Base-by-base conservation (phyloP, 2,888 invertebrate genomes). In the Sesia bembeciformis region DNA sequence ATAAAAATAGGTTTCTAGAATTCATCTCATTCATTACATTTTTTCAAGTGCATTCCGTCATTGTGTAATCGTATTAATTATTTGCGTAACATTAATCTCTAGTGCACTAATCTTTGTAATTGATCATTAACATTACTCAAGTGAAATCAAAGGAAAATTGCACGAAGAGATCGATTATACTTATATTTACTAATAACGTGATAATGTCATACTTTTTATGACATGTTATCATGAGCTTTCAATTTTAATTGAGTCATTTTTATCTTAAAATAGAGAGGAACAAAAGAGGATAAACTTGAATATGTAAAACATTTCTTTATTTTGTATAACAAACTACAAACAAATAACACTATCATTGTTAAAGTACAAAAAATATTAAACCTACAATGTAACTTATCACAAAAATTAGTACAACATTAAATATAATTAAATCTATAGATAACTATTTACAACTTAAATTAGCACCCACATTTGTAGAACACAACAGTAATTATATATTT, bases 111-210 rank as follows among this genome's bases (percentile, higher is more conserved):
- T 66, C 65, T 65, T 52, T 62, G 62, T 61, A 63, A 63, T 46
- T 46, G 64, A 63, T 66, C 62, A 66, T 74, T 68, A 70, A 64
- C 66, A 73, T 76, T 66, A 65, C 62, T 74, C 52, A 53, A 70
- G 76, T 66, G 77, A 78, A 76, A 78, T 70, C 71, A 8, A 23
- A 46, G 46, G 46, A 46, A 46, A 46, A 46, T 46, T 8, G n/a
- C 46, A 46, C 23, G 46, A 8, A 65, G 54, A 63, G 58, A 65
- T 67, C 42, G 65, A 67, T 64, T 69, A 65, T 68, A 23, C 62
- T 57, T 54, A 55, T 56, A 60, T 60, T 49, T 58, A 58, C 56
- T 56, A 53, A 59, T 66, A 56, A 67, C 69, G 68, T 74, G 68
- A 67, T 68, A 70, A 68, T 43, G 50, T 50, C 50, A 50, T 50